Evolutionary conservation across 2,797 vertebrate genomes (phyloP).

Genomic region (Erethizon dorsatum): DNA sequence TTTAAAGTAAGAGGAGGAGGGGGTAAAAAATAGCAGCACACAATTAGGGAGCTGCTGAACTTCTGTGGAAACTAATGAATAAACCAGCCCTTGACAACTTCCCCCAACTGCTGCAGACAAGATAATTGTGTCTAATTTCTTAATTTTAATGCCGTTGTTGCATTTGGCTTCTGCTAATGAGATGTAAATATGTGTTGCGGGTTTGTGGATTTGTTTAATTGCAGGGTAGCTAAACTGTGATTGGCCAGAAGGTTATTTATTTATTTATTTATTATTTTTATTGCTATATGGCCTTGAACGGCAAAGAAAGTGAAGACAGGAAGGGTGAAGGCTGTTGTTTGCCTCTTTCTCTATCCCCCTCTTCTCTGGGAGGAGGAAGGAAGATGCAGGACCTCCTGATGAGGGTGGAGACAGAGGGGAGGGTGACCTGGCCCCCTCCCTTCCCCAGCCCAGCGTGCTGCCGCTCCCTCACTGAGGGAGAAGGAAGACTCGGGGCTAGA

Average conservation of each 20-base stretch:
- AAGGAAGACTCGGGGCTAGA: not conserved
- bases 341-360: not conserved
- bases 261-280: constrained; percentile 76
- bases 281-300: constrained; percentile 11
- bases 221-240: constrained; percentile 88
- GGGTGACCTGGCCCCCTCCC: constrained; percentile 17
- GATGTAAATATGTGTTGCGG: constrained; percentile 89
- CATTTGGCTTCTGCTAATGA: constrained; percentile 90
- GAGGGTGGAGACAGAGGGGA: constrained; percentile 52
- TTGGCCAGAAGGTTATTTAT: constrained; percentile 88
- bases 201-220: constrained; percentile 91
- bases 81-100: constrained; percentile 79
- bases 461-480: not conserved
- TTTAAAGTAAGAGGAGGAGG: constrained; percentile 74
- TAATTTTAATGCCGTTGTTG: constrained; percentile 90
- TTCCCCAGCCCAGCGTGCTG: constrained; percentile 38
- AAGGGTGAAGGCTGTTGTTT: not conserved
- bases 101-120: constrained; percentile 86
- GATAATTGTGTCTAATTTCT: constrained; percentile 91
- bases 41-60: constrained; percentile 85
- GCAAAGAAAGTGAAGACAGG: constrained; percentile 42
- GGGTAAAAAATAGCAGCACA: constrained; percentile 80
- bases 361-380: constrained; percentile 28
- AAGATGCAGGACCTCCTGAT: not conserved
- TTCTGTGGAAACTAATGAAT: constrained; percentile 83